Conservation (phyloP, 2,113 vertebrate species). For the Phoxinus phoxinus region DNA sequence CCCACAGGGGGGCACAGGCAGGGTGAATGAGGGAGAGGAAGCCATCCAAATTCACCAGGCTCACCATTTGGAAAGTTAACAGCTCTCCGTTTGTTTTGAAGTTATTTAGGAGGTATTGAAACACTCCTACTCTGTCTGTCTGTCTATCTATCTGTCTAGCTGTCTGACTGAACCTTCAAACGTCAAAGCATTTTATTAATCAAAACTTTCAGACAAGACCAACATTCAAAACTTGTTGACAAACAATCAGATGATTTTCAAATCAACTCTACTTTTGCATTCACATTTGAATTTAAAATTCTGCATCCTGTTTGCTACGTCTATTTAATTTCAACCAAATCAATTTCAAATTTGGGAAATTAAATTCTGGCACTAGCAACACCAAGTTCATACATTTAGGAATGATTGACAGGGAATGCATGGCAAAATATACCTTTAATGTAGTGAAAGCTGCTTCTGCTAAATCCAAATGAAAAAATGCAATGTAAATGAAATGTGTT, state of each 20-base stretch:
- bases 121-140: neutral
- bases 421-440: neutral
- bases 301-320: neutral
- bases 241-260: neutral
- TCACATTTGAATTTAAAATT: neutral
- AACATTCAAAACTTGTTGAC: neutral
- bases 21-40: conserved; percentile 35
- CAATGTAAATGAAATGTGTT: neutral
- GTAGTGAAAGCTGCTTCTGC: neutral
- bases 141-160: neutral
- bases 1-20: conserved; percentile 43
- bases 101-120: conserved; percentile 47
- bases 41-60: conserved; percentile 24
- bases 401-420: neutral
- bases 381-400: neutral
- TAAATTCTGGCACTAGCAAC: neutral
- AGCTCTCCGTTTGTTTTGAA: conserved; percentile 22
- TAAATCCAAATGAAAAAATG: neutral
- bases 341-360: neutral
- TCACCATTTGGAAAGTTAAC: conserved; percentile 3
- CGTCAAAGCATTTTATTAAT: neutral
- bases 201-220: neutral
- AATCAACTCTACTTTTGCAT: neutral
- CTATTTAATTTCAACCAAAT: neutral
- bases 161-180: neutral